Conservation (phyloP, 1,140 invertebrate genomes). For the Heliconius congener region DNA sequence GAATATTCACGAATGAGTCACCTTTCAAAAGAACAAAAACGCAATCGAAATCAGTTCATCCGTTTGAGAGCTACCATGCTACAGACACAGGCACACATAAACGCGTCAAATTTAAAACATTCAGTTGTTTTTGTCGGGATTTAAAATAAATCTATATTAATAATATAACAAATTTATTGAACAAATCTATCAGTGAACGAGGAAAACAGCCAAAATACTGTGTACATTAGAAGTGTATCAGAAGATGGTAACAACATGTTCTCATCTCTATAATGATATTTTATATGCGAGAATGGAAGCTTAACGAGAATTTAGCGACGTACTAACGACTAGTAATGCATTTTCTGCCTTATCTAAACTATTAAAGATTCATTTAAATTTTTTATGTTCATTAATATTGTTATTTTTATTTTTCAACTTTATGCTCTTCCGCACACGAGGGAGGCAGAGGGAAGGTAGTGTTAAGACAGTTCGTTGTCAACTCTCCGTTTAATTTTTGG, state of each 20-base stretch:
- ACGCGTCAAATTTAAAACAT: too few species aligned
- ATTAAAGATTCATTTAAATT: neutral
- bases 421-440: neutral
- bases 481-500: too few species aligned
- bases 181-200: neutral
- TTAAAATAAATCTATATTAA: neutral
- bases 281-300: conserved; percentile 21
- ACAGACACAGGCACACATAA: too few species aligned
- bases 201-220: neutral
- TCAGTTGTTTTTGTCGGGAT: too few species aligned
- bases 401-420: neutral
- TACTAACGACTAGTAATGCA: conserved; percentile 8
- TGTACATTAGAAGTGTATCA: conserved; percentile 22
- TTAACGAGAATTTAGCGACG: conserved; percentile 10
- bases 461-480: too few species aligned
- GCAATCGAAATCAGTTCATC: too few species aligned
- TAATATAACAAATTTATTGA: neutral
- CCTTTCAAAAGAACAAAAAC: too few species aligned
- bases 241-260: conserved; percentile 30
- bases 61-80: too few species aligned
- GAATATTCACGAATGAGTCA: too few species aligned
- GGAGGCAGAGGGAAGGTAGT: conserved; percentile 5
- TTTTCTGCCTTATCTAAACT: conserved; percentile 1
- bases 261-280: conserved; percentile 32
- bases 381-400: neutral